Evolutionary conservation across 2,113 vertebrate genomes (phyloP).

Genomic region (Varanus salvator): DNA sequence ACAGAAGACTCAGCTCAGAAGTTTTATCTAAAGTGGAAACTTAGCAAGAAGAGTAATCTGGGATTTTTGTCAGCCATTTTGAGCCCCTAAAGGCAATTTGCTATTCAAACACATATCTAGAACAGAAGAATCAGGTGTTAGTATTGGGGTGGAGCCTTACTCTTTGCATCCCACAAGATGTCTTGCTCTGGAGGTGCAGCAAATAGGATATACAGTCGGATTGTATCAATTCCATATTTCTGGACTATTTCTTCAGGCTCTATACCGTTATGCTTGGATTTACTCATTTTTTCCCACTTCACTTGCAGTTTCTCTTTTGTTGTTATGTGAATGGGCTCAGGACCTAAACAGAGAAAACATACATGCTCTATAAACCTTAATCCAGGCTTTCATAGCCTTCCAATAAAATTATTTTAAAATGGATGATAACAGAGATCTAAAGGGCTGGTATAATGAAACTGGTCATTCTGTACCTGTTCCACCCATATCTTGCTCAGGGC

Average conservation of each 20-base stretch:
- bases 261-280: conserved; percentile 94
- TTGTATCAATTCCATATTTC: conserved; percentile 90
- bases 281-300: conserved; percentile 98
- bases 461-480: background rate
- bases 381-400: background rate
- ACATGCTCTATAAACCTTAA: background rate
- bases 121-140: background rate
- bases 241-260: conserved; percentile 88
- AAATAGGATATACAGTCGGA: conserved; percentile 92
- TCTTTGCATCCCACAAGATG: conserved; percentile 93
- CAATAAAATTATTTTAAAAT: background rate
- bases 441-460: background rate
- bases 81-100: background rate
- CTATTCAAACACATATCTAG: background rate
- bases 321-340: conserved; percentile 77
- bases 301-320: conserved; percentile 82
- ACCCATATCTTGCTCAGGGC: background rate
- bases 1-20: background rate
- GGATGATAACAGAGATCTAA: background rate
- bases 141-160: conserved; percentile 75
- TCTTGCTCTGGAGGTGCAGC: conserved; percentile 94
- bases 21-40: background rate
- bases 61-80: background rate
- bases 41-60: background rate
- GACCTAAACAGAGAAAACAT: conserved; percentile 63